Base-by-base conservation (phyloP, 2,113 vertebrate species). In the Elaphurus davidianus region DNA sequence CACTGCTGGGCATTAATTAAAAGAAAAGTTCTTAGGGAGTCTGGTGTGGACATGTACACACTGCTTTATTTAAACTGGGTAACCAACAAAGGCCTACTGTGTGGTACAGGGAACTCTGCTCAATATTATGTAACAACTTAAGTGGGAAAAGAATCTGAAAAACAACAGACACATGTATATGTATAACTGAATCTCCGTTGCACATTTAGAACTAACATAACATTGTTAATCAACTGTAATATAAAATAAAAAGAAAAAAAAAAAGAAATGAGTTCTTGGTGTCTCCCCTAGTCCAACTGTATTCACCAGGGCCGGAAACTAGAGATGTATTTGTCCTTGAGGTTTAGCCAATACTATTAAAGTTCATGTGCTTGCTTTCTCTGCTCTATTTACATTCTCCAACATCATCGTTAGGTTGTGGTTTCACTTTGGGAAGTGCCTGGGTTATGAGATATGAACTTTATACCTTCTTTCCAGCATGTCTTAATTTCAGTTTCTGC, bases 401-500 rank as follows among this genome's bases (percentile, higher is more conserved):
- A 8, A 57, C 2, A 10, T 23, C 6, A 79, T 11, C 3, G 5
- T 30, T 12, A 78, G 2, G 7, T 19, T 30, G 8, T 2, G 16
- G 36, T 36, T 3, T 59, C n/a, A 30, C 16, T 47, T 36, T 85
- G 27, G 40, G 50, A 43, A 67, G 14, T 43, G 1, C 5, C n/a
- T 74, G n/a, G 5, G 3, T 81, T 87, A 12, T 52, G 33, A 81
- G 54, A 60, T 36, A 21, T n/a, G 27, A 23, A 76, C 27, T 36
- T 43, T 55, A 5, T 52, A 17, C 40, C 60, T 60, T 87, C 33
- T 45, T 33, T 55, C 13, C 21, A 50, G 62, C 19, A 67, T 13
- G 36, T 2, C 27, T 60, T 78, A 30, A 84, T 88, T 86, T 87
- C 47, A 54, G 12, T 84, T 89, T 82, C 33, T 47, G 27, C 27